Evolutionary conservation across 1,140 invertebrate species (phyloP).

Genomic region (Euura lappo): DNA sequence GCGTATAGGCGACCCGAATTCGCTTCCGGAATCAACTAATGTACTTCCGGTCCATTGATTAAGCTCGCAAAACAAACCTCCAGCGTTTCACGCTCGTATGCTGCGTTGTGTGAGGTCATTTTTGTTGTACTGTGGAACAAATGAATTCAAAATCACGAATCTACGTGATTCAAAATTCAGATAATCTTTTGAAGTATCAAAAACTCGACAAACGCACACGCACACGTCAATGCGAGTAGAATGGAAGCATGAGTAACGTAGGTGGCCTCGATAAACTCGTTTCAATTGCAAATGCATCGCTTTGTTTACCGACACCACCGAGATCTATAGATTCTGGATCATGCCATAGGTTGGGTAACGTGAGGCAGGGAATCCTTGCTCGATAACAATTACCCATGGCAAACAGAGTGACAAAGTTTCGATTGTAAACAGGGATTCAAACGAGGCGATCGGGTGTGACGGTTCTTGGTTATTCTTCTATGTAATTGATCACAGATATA

Average conservation of each 20-base stretch:
- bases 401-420: too few relatives aligned
- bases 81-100: neutral
- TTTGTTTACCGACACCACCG: neutral
- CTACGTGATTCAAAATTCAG: too few relatives aligned
- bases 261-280: neutral
- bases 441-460: neutral
- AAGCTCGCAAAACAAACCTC: neutral
- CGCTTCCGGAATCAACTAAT: neutral
- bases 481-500: too few relatives aligned
- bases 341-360: neutral
- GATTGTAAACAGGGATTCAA: too few relatives aligned
- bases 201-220: too few relatives aligned
- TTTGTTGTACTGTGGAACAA: too few relatives aligned
- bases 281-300: neutral
- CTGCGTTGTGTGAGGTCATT: too few relatives aligned
- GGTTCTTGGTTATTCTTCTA: too few relatives aligned
- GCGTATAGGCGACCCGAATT: neutral
- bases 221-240: neutral
- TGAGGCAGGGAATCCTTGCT: too few relatives aligned
- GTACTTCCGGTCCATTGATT: constrained; percentile 4
- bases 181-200: too few relatives aligned
- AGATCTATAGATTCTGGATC: neutral
- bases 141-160: too few relatives aligned
- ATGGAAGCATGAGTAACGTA: neutral
- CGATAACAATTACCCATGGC: too few relatives aligned